Evolutionary conservation across 2,888 invertebrate genomes (phyloP).

Genomic region (Hirtodrosophila trivittata): DNA sequence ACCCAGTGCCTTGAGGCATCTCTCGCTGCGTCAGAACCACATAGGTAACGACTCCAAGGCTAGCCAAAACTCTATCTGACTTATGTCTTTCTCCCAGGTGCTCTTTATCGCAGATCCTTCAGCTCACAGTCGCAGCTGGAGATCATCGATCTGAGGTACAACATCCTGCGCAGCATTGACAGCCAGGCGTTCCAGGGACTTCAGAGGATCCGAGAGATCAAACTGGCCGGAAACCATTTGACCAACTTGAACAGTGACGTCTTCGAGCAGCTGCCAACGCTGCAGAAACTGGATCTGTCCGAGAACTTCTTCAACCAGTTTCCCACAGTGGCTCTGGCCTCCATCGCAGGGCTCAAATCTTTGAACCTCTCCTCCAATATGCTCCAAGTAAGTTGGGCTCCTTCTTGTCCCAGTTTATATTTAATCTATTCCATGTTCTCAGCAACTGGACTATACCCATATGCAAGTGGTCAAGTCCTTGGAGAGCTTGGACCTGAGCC

Average conservation of each 20-base stretch:
- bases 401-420: too few relatives aligned
- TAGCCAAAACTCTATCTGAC: neutral
- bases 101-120: conserved; percentile 89
- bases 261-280: conserved; percentile 89
- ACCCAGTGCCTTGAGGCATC: conserved; percentile 88
- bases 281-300: conserved; percentile 92
- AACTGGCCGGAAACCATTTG: conserved; percentile 91
- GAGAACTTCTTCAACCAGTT: conserved; percentile 93
- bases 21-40: conserved; percentile 91
- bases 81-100: conserved; percentile 84
- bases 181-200: conserved; percentile 90
- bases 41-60: conserved; percentile 86
- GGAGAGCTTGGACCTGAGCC: conserved; percentile 91
- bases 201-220: conserved; percentile 87
- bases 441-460: conserved; percentile 91
- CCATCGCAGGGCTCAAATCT: conserved; percentile 88
- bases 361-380: conserved; percentile 93
- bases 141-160: conserved; percentile 91
- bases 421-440: conserved; percentile 70
- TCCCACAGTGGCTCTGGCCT: conserved; percentile 90
- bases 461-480: conserved; percentile 88
- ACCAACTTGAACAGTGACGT: conserved; percentile 93
- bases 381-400: conserved; percentile 88
- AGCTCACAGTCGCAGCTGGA: conserved; percentile 88
- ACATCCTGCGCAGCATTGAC: conserved; percentile 90